Base-by-base conservation (phyloP, 2,797 vertebrate species). In the Enteromius afrohamiltoni region DNA sequence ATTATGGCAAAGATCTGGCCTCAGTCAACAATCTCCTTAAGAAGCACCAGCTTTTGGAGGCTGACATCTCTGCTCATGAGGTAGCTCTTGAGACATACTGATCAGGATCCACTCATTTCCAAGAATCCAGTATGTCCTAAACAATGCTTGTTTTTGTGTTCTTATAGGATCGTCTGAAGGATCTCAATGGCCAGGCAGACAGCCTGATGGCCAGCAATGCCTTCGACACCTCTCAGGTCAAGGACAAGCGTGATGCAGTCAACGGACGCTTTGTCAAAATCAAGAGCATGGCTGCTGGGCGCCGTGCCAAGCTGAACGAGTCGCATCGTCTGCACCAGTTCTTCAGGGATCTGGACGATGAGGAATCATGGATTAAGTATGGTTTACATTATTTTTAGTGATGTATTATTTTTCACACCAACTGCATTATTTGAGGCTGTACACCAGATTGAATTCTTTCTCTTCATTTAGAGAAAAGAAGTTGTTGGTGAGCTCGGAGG, bases 331-430 rank as follows among this genome's bases (percentile, higher is more conserved):
- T 99, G 92, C 98, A 99, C 87, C 98, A 99, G 95, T 99, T 99
- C 92, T 99, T 99, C 93, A 96, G 98, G 11, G 98, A 99, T 89
- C 95, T 99, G 94, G 98, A 99, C 0, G 98, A 99, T 0, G 98
- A 99, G 83, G 98, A 99, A 89, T 98, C 98, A 55, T 99, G 98
- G 98, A 99, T 99, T 92, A 99, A 99, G 98, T 99, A 91, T 45
- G 97, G 0, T 89, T 90, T 21, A 53, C 9, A 37, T 58, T 4
- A 51, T n/a, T 31, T 26, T 26, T 23, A 68, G 62, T 23, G 3
- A 40, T 53, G 3, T 79, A 3, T 16, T 7, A 53, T 7, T 19
- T 4, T 26, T 79, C 1, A 19, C 0, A 26, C n/a, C 55, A 9
- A 73, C 0, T 26, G 9, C 21, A 10, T 55, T 47, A 17, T 74